Evolutionary conservation across 2,888 invertebrate species (phyloP).

Genomic region (Calameuta pallipes): DNA sequence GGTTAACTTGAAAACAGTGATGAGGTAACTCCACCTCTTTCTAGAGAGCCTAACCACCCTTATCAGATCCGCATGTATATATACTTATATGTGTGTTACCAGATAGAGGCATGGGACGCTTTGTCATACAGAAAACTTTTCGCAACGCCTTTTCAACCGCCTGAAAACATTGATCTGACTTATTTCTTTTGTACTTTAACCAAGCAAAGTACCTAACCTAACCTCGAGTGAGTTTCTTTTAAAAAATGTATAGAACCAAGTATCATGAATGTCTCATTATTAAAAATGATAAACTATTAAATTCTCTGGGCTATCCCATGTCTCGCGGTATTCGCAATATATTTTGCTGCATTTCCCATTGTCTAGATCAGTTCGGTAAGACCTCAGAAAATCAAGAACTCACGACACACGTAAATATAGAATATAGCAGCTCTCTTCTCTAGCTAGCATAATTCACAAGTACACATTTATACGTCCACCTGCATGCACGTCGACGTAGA

Average conservation of each 20-base stretch:
- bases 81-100: background rate
- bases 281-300: background rate
- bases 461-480: background rate
- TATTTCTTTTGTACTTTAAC: background rate
- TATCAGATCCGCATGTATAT: background rate
- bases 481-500: background rate
- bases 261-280: background rate
- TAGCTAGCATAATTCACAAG: background rate
- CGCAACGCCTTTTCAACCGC: background rate
- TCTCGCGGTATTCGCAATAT: background rate
- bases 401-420: background rate
- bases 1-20: conserved; percentile 27
- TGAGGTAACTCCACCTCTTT: conserved; percentile 23
- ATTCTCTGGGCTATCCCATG: background rate
- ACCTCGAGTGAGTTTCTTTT: background rate
- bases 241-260: background rate
- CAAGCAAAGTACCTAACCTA: background rate
- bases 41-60: conserved; percentile 23
- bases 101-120: background rate
- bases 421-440: background rate
- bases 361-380: background rate
- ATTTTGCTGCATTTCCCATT: background rate
- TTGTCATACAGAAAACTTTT: background rate
- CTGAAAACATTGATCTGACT: background rate
- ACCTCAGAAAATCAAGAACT: background rate